Conservation (phyloP, 2,113 vertebrate genomes). For the Psammodynastes pulverulentus region DNA sequence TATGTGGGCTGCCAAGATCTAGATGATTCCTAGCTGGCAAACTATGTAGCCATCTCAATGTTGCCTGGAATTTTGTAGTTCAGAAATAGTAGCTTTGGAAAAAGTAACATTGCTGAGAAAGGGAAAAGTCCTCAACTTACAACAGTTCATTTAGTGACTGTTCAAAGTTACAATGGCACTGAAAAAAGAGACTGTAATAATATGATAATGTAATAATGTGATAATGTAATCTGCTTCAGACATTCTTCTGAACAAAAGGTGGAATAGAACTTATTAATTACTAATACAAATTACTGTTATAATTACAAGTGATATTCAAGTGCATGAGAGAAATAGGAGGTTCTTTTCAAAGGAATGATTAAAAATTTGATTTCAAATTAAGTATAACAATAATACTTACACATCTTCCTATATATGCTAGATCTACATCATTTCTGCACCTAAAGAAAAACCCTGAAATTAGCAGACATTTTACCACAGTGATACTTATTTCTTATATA, state of each 20-base stretch:
- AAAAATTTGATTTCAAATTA: not conserved
- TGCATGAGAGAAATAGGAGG: not conserved
- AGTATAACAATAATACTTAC: constrained; percentile 7
- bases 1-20: not conserved
- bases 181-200: no score
- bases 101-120: not conserved
- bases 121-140: not conserved
- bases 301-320: not conserved
- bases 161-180: no score
- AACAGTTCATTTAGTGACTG: no score
- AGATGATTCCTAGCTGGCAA: not conserved
- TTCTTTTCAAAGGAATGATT: not conserved
- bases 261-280: not conserved
- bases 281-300: not conserved
- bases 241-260: no score
- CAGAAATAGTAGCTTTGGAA: not conserved
- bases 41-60: not conserved
- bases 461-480: not conserved
- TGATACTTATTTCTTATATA: not conserved
- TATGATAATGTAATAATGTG: no score
- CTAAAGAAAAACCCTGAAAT: not conserved
- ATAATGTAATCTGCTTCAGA: no score
- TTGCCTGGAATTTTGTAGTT: not conserved
- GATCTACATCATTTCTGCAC: not conserved
- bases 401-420: not conserved